Evolutionary conservation across 2,888 invertebrate genomes (phyloP).

Genomic region (Standfussiana lucernea): DNA sequence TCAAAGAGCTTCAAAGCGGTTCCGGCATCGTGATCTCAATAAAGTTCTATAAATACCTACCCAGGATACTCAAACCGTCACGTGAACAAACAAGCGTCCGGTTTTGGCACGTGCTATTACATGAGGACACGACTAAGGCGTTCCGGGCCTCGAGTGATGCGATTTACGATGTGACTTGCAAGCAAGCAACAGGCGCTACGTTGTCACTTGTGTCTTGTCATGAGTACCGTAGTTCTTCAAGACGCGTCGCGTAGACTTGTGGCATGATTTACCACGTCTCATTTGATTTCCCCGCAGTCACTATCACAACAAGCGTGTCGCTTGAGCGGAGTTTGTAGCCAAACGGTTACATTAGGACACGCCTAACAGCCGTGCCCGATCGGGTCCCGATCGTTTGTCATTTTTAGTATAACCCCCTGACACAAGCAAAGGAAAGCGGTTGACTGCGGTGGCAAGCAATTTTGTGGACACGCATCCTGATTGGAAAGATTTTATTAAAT

Average conservation of each 20-base stretch:
- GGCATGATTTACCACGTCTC: too few relatives aligned
- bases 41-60: conserved; percentile 10
- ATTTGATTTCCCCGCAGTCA: not conserved
- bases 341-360: conserved; percentile 7
- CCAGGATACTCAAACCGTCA: conserved; percentile 4
- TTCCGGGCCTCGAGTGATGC: not conserved
- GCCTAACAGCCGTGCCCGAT: conserved; percentile 13
- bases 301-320: not conserved
- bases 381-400: conserved; percentile 35
- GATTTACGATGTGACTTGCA: not conserved
- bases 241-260: not conserved
- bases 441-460: conserved; percentile 17
- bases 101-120: conserved; percentile 12
- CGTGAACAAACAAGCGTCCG: conserved; percentile 16
- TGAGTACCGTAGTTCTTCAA: not conserved
- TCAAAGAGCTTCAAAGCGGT: conserved; percentile 23
- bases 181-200: not conserved
- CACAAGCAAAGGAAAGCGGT: not conserved
- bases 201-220: not conserved
- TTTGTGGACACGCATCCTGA: conserved; percentile 18
- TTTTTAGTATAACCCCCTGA: conserved; percentile 37
- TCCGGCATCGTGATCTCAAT: conserved; percentile 15
- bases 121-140: not conserved
- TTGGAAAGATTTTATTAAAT: conserved; percentile 12
- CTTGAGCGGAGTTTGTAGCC: not conserved